Evolutionary conservation across 2,888 invertebrate genomes (phyloP).

Genomic region (Epistrophe grossulariae): DNA sequence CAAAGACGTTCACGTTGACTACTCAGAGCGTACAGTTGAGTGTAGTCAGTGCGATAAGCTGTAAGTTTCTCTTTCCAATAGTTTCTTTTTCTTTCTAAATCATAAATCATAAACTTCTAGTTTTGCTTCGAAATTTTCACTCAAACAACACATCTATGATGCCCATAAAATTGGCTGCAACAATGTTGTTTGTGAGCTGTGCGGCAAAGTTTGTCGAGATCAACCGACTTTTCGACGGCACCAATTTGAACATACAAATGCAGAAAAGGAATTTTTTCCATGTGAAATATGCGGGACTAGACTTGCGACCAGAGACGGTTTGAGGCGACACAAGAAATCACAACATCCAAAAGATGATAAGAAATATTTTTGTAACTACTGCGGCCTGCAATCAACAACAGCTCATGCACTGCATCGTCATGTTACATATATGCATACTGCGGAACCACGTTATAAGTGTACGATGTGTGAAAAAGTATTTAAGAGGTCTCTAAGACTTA

Average conservation of each 20-base stretch:
- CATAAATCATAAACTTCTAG: slow-evolving; percentile 59
- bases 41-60: slow-evolving; percentile 4
- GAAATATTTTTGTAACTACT: slow-evolving; percentile 79
- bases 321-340: slow-evolving; percentile 80
- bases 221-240: slow-evolving; percentile 79
- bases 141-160: slow-evolving; percentile 80
- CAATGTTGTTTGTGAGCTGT: slow-evolving; percentile 80
- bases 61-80: neutral
- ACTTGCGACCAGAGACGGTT: slow-evolving; percentile 78
- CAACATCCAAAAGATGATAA: slow-evolving; percentile 79
- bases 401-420: slow-evolving; percentile 79
- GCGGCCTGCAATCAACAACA: slow-evolving; percentile 79
- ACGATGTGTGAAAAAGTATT: slow-evolving; percentile 81
- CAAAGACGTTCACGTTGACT: slow-evolving; percentile 27
- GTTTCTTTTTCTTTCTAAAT: neutral
- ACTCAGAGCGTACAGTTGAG: slow-evolving; percentile 5
- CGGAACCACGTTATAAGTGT: slow-evolving; percentile 79
- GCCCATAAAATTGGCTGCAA: slow-evolving; percentile 77
- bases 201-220: slow-evolving; percentile 80
- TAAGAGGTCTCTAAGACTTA: slow-evolving; percentile 79
- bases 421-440: slow-evolving; percentile 80
- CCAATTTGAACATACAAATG: slow-evolving; percentile 80
- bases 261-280: slow-evolving; percentile 77
- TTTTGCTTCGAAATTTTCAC: slow-evolving; percentile 80
- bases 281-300: slow-evolving; percentile 80